Percentiles rank a stretch among this genome's conserved stretches.
Evolutionary conservation across 92 coral and sea anemone genomes (phyloP).

Genomic region (Hydrozoanthus gracilis): DNA sequence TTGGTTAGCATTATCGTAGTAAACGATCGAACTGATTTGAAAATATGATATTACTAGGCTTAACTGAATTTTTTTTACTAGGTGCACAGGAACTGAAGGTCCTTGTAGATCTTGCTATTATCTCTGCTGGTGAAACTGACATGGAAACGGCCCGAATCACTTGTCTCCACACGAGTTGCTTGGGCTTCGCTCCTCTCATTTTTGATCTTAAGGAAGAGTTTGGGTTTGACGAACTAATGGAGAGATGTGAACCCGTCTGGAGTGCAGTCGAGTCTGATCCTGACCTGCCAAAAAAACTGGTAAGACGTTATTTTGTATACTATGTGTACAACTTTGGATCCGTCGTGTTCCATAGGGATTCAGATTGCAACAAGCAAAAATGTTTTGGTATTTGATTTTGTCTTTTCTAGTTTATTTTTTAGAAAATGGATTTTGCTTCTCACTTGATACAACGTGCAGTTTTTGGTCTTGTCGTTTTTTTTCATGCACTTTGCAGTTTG

Average conservation of each 20-base stretch:
- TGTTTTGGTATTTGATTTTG: too few relatives aligned
- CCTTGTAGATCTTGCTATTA: constrained; percentile 89
- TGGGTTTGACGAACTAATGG: constrained; percentile 77
- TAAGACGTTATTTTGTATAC: constrained; percentile 12
- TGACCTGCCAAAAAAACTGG: constrained; percentile 70
- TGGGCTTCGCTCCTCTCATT: constrained; percentile 85
- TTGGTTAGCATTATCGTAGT: too few relatives aligned
- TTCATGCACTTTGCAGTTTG: neutral
- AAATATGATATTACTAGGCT: too few relatives aligned
- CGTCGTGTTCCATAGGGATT: neutral
- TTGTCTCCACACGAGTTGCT: constrained; percentile 76
- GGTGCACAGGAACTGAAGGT: constrained; percentile 84
- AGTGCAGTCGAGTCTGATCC: constrained; percentile 70
- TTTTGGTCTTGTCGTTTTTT: neutral
- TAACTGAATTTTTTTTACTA: neutral
- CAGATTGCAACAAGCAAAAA: neutral
- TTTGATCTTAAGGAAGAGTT: constrained; percentile 59
- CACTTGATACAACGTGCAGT: too few relatives aligned
- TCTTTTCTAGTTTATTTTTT: too few relatives aligned
- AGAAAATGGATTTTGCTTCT: too few relatives aligned
- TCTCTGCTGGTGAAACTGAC: constrained; percentile 88
- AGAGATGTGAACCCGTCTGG: constrained; percentile 78
- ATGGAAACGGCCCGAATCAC: constrained; percentile 76
- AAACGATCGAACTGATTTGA: too few relatives aligned
- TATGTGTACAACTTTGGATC: neutral